These are phyloP conservation scores for Pantherophis guttatus DNA, from an alignment of 2,113 vertebrate species.

Conservation along the genomic window DNA sequence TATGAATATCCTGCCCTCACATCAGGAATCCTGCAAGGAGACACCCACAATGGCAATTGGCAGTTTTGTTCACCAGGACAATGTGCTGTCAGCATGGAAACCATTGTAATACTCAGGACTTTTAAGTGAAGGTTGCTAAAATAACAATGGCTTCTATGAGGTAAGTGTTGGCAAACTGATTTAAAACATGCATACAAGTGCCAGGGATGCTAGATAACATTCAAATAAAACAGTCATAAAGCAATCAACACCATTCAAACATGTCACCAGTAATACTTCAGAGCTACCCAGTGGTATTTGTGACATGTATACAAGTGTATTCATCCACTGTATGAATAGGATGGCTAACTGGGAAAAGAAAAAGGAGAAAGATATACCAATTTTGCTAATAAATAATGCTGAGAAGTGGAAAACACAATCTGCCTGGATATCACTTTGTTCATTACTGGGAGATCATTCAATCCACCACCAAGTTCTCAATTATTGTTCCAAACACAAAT, in stretches of 20 bases:
- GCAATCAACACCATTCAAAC: background rate
- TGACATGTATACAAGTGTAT: background rate
- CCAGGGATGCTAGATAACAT: background rate
- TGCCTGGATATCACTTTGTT: background rate
- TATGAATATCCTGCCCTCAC: background rate
- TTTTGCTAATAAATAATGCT: background rate
- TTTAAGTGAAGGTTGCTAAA: constrained; percentile 1
- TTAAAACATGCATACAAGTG: background rate
- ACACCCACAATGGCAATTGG: background rate
- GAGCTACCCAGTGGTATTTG: background rate
- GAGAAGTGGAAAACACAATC: background rate
- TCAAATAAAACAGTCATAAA: background rate
- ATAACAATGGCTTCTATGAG: background rate
- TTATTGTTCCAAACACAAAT: background rate
- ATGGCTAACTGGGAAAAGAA: background rate
- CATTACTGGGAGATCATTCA: background rate
- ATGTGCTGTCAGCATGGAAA: background rate
- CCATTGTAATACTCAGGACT: background rate
- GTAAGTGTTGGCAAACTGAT: background rate
- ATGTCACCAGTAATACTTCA: background rate
- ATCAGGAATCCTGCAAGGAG: background rate
- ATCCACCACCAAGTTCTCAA: background rate
- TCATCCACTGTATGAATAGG: background rate
- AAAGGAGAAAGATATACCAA: background rate
- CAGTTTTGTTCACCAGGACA: background rate